Base-by-base conservation (phyloP, 2,113 vertebrate genomes). In the Peucedramus taeniatus region DNA sequence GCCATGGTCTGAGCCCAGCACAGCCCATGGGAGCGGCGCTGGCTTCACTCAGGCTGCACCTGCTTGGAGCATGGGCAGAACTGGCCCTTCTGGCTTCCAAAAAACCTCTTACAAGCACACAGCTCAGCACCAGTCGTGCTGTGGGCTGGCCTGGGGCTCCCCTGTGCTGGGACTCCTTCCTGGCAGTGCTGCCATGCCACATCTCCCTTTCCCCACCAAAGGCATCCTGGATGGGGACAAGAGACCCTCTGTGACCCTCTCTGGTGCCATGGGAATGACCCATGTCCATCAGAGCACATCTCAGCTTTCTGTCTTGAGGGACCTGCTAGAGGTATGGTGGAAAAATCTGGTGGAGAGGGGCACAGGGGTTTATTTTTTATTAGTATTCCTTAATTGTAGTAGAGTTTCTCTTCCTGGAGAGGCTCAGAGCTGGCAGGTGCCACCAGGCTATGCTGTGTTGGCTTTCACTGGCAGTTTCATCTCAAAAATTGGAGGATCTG, bases 1-100 rank as follows among this genome's bases (percentile, higher is more conserved):
- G 33, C 22, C 1, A 3, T 2, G 15, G 22, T 23, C 57, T 37
- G 42, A 39, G 39, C 12, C 65, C 53, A 53, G 59, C 22, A 21
- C 15, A 26, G 50, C 74, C 45, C 17, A 0, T 8, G 18, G 13
- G 12, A 33, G 42, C 0, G 1, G 23, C 0, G 1, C 31, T 33
- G 65, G 17, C 45, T 14, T n/a, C 8, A 10, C 39, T 54, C 20
- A 22, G 56, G 57, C 70, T 59, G 64, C 9, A 5, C 51, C 37
- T 54, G 27, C 57, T 16, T 1, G 5, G 47, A 47, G 19, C 39
- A 18, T 9, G 33, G 57, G 44, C 56, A 45, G 15, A 42, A 18
- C 11, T 39, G 72, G 5, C 40, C 54, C 20, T 33, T 56, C 9
- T 60, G 63, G 3, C 42, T 37, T 28, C 57, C 39, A n/a, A 28